A percentile compares a stretch with the other conserved stretches of the same genome.
phyloP scores from a whole-genome alignment of 2,888 invertebrate species.

The Nymphalis polychloros region DNA sequence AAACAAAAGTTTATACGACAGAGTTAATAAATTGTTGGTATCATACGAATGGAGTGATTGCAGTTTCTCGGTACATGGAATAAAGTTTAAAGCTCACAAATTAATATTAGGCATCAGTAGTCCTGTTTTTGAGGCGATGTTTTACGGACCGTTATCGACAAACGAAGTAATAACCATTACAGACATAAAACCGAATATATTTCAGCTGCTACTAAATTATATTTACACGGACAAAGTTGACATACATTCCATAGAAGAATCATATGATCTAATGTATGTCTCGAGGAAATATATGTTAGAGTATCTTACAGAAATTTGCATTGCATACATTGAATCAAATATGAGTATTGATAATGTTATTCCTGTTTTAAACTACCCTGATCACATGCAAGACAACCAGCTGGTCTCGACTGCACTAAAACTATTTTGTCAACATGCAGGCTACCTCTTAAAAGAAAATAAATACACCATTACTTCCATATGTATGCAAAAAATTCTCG shows the following conservation, averaged over 20 bases:
- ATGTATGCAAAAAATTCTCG: constrained; percentile 76
- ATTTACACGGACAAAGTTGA: constrained; percentile 83
- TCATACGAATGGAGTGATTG: constrained; percentile 83
- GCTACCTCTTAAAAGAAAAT: constrained; percentile 76
- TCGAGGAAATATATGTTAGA: constrained; percentile 84
- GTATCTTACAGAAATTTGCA: constrained; percentile 75
- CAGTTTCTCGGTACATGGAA: constrained; percentile 77
- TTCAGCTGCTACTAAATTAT: constrained; percentile 82
- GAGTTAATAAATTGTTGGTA: constrained; percentile 72
- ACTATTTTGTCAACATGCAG: constrained; percentile 80
- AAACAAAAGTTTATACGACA: constrained; percentile 68
- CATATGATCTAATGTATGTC: constrained; percentile 84
- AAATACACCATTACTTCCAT: constrained; percentile 72
- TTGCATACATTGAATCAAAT: constrained; percentile 78
- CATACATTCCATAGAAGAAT: constrained; percentile 80
- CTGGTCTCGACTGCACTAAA: constrained; percentile 77
- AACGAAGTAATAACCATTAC: constrained; percentile 75
- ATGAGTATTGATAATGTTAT: constrained; percentile 82
- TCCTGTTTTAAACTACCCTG: constrained; percentile 83
- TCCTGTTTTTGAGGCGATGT: constrained; percentile 86
- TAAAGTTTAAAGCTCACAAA: constrained; percentile 82
- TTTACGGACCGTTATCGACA: constrained; percentile 83
- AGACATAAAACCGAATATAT: constrained; percentile 83
- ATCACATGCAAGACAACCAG: constrained; percentile 80
- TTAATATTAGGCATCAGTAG: constrained; percentile 84